Base-by-base conservation (phyloP, 2,888 invertebrate species). In the Campoletis raptor region DNA sequence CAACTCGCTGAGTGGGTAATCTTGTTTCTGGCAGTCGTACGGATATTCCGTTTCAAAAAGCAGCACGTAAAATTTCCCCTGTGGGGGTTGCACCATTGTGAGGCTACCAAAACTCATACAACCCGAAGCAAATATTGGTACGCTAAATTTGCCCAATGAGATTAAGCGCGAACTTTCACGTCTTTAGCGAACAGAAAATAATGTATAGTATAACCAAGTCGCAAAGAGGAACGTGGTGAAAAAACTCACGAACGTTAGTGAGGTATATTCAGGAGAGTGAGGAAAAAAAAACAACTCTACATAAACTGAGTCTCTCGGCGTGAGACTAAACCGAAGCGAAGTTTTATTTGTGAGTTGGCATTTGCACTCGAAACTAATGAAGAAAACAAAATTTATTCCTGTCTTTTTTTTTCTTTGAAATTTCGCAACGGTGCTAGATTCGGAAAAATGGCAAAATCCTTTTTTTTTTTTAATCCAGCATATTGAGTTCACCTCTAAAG, bases 1-100 rank as follows among this genome's bases (percentile, higher is more conserved):
- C 37, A 36, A 57, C 84, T 66, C 78, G 83, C 86, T 87, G 88
- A 90, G 89, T 91, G 88, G 89, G 85, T 90, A 91, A 91, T 90
- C 89, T 88, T 89, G 89, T 88, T 89, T 89, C 86, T 82, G 87
- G 81, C 84, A 73, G 76, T 81, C 57, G 78, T 67, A 52, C 80
- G 78, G 74, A 81, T 66, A 48, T 82, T 79, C 69, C 77, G 81
- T 77, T 36, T 30, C 52, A 42, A 69, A 77, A 10, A 42, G 64
- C 37, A 24, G 73, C 69, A 83, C 61, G 37, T 30, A 52, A 74
- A 76, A 73, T 70, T 81, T 76, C 52, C 42, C 52, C 69, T 69
- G 57, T 48, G 37, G 54, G 72, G 40, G 3, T 30, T 36, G 52
- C n/a, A n/a, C 30, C 48, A 36, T 64, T 48, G 74, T 21, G 42